Evolutionary conservation across 2,113 vertebrate species (phyloP).

Genomic region (Copsychus sechellarum): DNA sequence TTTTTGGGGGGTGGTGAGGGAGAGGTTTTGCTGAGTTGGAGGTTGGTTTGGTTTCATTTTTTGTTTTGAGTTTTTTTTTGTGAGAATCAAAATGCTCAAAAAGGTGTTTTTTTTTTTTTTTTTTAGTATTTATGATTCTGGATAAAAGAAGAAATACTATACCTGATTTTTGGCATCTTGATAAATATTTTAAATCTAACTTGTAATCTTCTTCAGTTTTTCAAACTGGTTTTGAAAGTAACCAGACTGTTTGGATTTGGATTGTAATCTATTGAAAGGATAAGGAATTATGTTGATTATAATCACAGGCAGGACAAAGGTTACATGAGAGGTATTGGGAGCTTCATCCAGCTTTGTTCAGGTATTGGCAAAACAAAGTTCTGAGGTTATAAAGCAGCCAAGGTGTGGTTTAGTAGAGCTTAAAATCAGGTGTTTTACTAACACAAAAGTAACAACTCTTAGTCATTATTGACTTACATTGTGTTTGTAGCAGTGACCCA

Average conservation of each 20-base stretch:
- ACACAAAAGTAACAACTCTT: constrained; percentile 32
- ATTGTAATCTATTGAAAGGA: neutral
- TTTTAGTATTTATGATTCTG: neutral
- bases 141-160: neutral
- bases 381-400: constrained; percentile 6
- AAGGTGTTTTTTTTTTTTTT: too few species aligned
- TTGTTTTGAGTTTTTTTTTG: neutral
- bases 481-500: constrained; percentile 51
- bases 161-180: neutral
- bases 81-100: neutral
- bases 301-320: neutral
- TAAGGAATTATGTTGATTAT: neutral
- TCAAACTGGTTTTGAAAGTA: neutral
- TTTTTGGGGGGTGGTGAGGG: too few species aligned
- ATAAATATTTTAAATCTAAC: neutral
- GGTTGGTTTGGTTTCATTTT: neutral
- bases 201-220: neutral
- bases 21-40: neutral
- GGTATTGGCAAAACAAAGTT: neutral
- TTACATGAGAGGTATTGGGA: neutral
- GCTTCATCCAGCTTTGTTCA: constrained; percentile 10
- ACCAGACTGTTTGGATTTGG: neutral
- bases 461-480: constrained; percentile 51
- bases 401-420: constrained; percentile 15
- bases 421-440: constrained; percentile 28